These are phyloP conservation scores for Apostichopus parvimensis DNA, from an alignment of 35 echinoderm and acorn worm genomes.

Conservation along the genomic window DNA sequence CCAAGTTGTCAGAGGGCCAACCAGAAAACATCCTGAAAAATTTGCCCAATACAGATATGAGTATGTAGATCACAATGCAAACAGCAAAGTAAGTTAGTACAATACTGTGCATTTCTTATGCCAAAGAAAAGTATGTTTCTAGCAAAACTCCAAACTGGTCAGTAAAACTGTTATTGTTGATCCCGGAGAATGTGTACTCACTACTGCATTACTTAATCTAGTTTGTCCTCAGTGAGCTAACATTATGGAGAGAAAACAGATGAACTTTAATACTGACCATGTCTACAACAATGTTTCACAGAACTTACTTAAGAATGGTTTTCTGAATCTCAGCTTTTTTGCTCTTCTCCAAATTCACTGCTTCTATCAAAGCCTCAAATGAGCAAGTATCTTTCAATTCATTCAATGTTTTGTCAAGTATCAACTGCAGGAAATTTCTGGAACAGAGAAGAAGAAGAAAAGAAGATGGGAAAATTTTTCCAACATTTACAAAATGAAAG, in stretches of 20 bases:
- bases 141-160: no score
- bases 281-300: neutral
- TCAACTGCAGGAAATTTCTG: slow-evolving; percentile 90
- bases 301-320: slow-evolving; percentile 93
- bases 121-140: no score
- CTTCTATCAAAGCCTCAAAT: slow-evolving; percentile 75
- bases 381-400: slow-evolving; percentile 66
- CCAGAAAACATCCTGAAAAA: no score
- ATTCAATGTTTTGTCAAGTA: slow-evolving; percentile 62
- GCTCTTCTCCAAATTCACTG: slow-evolving; percentile 80
- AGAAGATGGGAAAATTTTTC: neutral
- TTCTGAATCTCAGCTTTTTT: slow-evolving; percentile 95
- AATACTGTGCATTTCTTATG: no score
- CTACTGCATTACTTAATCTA: neutral
- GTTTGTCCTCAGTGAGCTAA: neutral
- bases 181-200: neutral
- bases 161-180: no score
- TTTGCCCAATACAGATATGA: no score
- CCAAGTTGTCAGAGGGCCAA: no score
- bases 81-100: no score
- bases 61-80: no score
- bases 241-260: neutral
- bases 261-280: no score
- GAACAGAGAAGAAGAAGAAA: neutral
- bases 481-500: no score